These are phyloP conservation scores for Grus americana DNA, from an alignment of 2,113 vertebrate genomes.

Conservation along the genomic window DNA sequence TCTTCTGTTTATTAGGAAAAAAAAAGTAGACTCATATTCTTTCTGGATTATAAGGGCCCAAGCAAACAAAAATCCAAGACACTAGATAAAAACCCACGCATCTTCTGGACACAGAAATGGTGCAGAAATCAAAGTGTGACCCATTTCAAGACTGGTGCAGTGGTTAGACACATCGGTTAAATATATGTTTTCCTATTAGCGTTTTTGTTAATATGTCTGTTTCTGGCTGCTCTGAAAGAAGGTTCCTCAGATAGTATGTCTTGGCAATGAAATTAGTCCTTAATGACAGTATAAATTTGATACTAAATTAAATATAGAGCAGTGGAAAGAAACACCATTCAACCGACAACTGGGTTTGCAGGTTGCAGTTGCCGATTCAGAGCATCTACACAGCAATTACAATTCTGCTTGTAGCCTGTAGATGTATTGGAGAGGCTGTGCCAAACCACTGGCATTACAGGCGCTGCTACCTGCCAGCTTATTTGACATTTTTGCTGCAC, in stretches of 20 bases:
- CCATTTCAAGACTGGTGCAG: neutral
- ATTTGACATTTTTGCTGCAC: neutral
- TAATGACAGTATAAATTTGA: neutral
- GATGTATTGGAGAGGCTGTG: neutral
- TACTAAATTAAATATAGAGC: neutral
- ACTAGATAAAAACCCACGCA: neutral
- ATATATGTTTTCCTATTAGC: neutral
- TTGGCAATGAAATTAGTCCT: neutral
- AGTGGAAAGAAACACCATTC: neutral
- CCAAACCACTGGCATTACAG: neutral
- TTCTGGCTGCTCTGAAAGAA: neutral
- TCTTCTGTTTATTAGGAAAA: neutral
- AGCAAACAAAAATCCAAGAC: neutral
- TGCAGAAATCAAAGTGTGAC: neutral
- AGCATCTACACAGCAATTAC: neutral
- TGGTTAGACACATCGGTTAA: neutral
- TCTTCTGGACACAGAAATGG: neutral
- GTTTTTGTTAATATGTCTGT: neutral
- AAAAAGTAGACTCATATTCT: neutral
- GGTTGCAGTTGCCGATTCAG: neutral
- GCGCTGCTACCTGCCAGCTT: neutral
- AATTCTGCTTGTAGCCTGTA: neutral
- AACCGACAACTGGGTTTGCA: fast-evolving
- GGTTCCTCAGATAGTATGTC: neutral
- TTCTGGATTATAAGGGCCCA: neutral